Base-by-base conservation (phyloP, 1,140 invertebrate genomes). In the Telenomus remus region DNA sequence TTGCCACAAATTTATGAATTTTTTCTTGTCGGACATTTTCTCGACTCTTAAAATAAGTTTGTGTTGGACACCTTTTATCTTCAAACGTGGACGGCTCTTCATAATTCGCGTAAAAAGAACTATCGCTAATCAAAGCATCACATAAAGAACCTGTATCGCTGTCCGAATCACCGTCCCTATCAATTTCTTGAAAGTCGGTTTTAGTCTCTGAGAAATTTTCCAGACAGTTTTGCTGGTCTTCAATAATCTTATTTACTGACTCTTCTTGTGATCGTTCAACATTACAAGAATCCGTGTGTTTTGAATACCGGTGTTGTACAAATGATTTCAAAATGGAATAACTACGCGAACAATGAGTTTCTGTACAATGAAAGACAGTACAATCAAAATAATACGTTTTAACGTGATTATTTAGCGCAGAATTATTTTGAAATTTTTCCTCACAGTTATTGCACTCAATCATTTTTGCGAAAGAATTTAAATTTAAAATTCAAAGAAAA, bases 271-370 rank as follows among this genome's bases (percentile, higher is more conserved):
- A 1, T 1, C 19, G 0, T 16, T 50, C 10, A 10, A 11, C 15
- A 19, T 46, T 51, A 27, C 19, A 27, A 44, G 48, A 53, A 19
- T 66, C 56, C 7, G 14, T 8, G n/a, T 39, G 37, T 3, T 39
- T 39, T 9, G 9, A 11, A 44, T 43, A 10, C 44, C 63, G 49
- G 19, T 66, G 63, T 12, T 43, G 14, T 43, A 57, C 14, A 44
- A 57, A 66, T 13, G 63, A 66, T 50, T 57, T 12, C 0, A 56
- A 11, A 16, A 50, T 56, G 7, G 54, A 66, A 57, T 50, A 66
- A 4, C 0, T 10, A 11, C 63, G 14, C 35, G 35, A 33, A 35
- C 54, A 66, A 19, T 66, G n/a, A 16, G 0, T 12, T 57, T 66
- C 63, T 11, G 53, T 34, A 12, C 63, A 66, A 57, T 13, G 13